Evolutionary conservation across 1,140 invertebrate species (phyloP).

Genomic region (Leptonema lineaticorne): DNA sequence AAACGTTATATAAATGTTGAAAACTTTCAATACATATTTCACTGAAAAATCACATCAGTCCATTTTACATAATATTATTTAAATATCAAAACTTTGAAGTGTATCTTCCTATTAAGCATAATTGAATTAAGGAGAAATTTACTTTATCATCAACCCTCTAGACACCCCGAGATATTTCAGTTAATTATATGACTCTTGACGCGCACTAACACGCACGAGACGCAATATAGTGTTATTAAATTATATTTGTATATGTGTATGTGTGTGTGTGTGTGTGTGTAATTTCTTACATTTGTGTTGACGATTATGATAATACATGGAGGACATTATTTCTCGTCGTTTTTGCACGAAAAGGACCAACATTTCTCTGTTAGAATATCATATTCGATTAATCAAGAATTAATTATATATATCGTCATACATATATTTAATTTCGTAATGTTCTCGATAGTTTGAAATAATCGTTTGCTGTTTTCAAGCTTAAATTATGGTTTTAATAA

Average conservation of each 20-base stretch:
- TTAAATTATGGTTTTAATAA: too few relatives aligned
- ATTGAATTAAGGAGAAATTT: background rate
- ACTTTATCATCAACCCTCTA: background rate
- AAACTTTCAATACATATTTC: too few relatives aligned
- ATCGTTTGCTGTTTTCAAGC: too few relatives aligned
- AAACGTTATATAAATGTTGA: too few relatives aligned
- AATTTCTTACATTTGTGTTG: background rate
- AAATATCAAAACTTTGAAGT: too few relatives aligned
- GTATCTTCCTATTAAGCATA: too few relatives aligned
- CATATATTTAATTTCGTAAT: too few relatives aligned
- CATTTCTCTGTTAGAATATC: background rate
- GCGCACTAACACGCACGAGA: background rate
- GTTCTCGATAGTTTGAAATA: too few relatives aligned
- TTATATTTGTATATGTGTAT: background rate
- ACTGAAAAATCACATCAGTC: too few relatives aligned
- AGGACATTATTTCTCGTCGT: background rate
- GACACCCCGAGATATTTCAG: constrained; percentile 1
- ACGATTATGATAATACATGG: constrained; percentile 15
- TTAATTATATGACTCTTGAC: background rate
- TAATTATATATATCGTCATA: too few relatives aligned
- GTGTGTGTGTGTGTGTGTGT: background rate
- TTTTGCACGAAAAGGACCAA: background rate
- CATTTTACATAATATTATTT: too few relatives aligned
- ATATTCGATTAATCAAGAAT: too few relatives aligned
- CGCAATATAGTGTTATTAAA: background rate